Evolutionary conservation across 2,797 vertebrate species (phyloP), one percentile per base, ranked within the genome.

Genomic region (Oreortyx pictus): DNA sequence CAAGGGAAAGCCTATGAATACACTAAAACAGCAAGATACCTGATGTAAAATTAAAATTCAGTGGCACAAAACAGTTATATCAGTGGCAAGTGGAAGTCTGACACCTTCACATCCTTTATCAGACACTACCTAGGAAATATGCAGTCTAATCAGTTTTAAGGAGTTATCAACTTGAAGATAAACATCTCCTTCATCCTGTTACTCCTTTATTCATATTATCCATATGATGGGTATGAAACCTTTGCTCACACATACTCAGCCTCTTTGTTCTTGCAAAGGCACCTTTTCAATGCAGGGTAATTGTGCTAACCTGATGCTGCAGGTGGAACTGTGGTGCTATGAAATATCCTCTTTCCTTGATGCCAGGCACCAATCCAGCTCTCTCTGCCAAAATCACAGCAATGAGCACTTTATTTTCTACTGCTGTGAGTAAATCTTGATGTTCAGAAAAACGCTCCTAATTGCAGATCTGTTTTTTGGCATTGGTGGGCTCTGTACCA

Each of bases 371-470:
- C 25, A 10, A 56, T 91, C 77, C 66, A 89, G 41, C 6, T 68
- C 65, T 6, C 6, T 73, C 20, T 79, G 67, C 18, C 76, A 87
- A 90, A 90, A 80, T 52, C 57, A 73, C 46, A 54, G 20, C 19
- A 66, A 78, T 25, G 25, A 35, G 29, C 73, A 43, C 47, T 87
- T 93, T 31, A 76, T 87, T 86, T 89, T 84, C 50, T 85, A 78
- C 43, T 80, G 61, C 57, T 79, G 72, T 29, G 46, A 76, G 47
- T 86, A 94, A 89, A 92, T 67, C n/a, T 92, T 65, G 25, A 49
- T 44, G 52, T 75, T 88, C 72, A 91, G 75, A 49, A 83, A 85
- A 87, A 72, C 1, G 0, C 71, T 85, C 18, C 59, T 92, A 89
- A 73, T 61, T 92, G 41, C 23, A 11, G 1, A 43, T 57, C 46